phyloP scores from a whole-genome alignment of 37 sponge, comb jelly and placozoan species.

The Ianthella basta region DNA sequence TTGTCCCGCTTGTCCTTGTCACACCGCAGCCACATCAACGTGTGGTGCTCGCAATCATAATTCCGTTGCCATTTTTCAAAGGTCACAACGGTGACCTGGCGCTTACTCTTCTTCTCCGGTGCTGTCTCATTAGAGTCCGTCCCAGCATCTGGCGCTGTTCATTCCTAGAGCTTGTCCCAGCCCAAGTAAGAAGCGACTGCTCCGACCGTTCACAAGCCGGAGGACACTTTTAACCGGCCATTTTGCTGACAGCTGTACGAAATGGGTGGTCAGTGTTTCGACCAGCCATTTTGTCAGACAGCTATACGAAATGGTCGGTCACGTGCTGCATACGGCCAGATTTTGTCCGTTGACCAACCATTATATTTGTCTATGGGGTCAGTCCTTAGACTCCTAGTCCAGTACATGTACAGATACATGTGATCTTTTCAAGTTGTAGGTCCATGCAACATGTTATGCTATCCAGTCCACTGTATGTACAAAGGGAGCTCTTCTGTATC shows the following conservation, averaged over 20 bases:
- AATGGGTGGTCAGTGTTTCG: not conserved
- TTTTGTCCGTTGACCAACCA: not conserved
- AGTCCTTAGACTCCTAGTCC: too few species aligned
- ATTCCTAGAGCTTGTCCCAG: too few species aligned
- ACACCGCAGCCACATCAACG: constrained; percentile 35
- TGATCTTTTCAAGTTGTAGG: not conserved
- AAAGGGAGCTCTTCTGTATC: too few species aligned
- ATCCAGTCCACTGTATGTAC: too few species aligned
- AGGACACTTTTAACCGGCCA: not conserved
- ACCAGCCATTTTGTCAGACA: not conserved
- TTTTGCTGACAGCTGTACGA: not conserved
- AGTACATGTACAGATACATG: not conserved
- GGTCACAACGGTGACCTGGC: constrained; percentile 36
- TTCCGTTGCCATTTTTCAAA: constrained; percentile 49
- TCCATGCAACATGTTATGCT: too few species aligned
- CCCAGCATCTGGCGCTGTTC: too few species aligned
- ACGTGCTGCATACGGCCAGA: not conserved
- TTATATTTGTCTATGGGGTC: not conserved
- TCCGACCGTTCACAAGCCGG: too few species aligned
- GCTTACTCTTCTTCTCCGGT: constrained; percentile 35
- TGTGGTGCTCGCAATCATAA: constrained; percentile 42
- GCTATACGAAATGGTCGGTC: not conserved
- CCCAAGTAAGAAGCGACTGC: too few species aligned
- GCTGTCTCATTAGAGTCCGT: too few species aligned
- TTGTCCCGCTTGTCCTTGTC: constrained; percentile 27